Evolutionary conservation across 1,140 invertebrate species (phyloP).

Genomic region (Zaprionus ornatus): DNA sequence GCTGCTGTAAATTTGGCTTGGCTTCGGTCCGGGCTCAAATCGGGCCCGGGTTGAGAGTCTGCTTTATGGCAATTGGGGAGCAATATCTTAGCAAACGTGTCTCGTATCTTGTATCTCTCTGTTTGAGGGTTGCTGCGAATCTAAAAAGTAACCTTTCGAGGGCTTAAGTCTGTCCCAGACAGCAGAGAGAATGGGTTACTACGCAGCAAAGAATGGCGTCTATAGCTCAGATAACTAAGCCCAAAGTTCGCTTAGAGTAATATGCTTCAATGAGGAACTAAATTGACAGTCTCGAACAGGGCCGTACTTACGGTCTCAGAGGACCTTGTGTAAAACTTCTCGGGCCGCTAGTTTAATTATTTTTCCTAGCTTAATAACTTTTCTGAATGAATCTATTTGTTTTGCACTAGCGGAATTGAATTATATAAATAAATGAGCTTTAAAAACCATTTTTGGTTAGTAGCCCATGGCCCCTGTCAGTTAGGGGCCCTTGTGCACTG

Average conservation of each 20-base stretch:
- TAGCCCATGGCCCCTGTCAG: too few species aligned
- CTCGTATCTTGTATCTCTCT: conserved; percentile 30
- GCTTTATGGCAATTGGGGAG: conserved; percentile 65
- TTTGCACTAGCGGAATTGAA: too few species aligned
- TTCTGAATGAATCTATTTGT: too few species aligned
- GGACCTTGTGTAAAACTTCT: too few species aligned
- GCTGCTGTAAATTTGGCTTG: conserved; percentile 63
- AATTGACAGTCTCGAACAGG: background rate
- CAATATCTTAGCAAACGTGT: conserved; percentile 65
- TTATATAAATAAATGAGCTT: too few species aligned
- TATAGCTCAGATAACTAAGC: background rate
- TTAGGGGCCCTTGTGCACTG: too few species aligned
- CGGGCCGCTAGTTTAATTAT: too few species aligned
- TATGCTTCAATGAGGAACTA: too few species aligned
- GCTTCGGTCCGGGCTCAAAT: background rate
- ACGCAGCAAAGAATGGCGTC: conserved; percentile 13
- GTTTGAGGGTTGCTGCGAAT: conserved; percentile 48
- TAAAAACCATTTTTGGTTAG: too few species aligned
- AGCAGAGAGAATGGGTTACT: background rate
- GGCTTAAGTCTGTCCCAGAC: conserved; percentile 37
- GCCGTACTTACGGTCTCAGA: too few species aligned
- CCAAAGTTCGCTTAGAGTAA: background rate
- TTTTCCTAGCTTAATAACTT: too few species aligned
- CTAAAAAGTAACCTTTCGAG: conserved; percentile 2
- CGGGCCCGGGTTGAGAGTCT: conserved; percentile 8